A percentile compares a stretch with the other conserved stretches of the same genome.
Evolutionary conservation across 2,797 vertebrate species (phyloP).

Genomic region (Kryptolebias ocellatus): DNA sequence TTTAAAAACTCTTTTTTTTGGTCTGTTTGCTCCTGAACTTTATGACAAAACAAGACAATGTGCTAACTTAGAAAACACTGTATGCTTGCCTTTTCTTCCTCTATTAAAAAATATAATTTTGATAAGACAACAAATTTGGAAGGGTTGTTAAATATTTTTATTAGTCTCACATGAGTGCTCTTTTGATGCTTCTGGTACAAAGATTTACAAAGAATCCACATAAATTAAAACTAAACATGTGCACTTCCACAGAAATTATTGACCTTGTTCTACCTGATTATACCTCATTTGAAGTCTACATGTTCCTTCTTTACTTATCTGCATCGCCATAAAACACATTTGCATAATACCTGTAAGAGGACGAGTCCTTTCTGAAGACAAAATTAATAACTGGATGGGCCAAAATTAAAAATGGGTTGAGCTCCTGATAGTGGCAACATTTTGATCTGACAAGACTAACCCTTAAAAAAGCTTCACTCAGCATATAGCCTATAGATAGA

Average conservation of each 20-base stretch:
- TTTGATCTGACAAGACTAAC: not conserved
- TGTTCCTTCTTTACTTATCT: conserved; percentile 1
- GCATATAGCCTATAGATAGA: not conserved
- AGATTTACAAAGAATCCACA: not conserved
- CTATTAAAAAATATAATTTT: no score
- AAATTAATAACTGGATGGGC: conserved; percentile 3
- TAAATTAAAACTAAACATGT: not conserved
- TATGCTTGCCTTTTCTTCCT: no score
- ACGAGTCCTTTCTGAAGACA: not conserved
- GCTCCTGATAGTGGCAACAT: not conserved
- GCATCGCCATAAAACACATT: not conserved
- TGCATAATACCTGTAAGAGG: not conserved
- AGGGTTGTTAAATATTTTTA: no score
- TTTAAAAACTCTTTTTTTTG: no score
- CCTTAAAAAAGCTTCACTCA: not conserved
- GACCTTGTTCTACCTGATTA: not conserved
- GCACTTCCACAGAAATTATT: not conserved
- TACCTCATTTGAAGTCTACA: not conserved
- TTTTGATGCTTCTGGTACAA: no score
- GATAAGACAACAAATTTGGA: no score
- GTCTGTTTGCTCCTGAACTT: not conserved
- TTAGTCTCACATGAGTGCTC: no score
- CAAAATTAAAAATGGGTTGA: not conserved
- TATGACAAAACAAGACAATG: not conserved
- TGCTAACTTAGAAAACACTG: not conserved